Evolutionary conservation across 1,140 invertebrate genomes (phyloP).

Genomic region (Ridgeia piscesae): DNA sequence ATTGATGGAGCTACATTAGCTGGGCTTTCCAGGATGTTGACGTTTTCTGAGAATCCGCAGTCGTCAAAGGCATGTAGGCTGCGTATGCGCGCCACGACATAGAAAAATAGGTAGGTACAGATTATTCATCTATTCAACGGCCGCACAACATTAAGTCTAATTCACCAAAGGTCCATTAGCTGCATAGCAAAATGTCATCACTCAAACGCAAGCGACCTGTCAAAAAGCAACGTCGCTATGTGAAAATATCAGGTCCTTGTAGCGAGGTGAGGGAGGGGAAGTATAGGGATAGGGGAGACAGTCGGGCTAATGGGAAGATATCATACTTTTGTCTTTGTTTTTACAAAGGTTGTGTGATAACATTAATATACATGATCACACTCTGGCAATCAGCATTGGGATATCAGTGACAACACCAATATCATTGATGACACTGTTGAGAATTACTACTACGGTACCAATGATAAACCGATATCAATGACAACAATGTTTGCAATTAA

Average conservation of each 20-base stretch:
- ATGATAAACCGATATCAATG: not conserved
- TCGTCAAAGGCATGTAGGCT: not conserved
- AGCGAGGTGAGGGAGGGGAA: not conserved
- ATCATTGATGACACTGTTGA: not conserved
- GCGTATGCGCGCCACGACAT: not conserved
- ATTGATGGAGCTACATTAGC: not conserved
- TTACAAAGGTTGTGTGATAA: not conserved
- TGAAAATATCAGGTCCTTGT: not conserved
- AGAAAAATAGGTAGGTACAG: not conserved
- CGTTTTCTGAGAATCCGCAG: not conserved
- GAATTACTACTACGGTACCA: not conserved
- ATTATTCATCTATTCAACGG: not conserved
- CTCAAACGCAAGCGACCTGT: not conserved
- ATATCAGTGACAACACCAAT: not conserved
- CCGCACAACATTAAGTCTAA: not conserved
- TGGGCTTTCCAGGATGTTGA: not conserved
- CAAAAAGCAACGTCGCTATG: not conserved
- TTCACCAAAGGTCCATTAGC: not conserved
- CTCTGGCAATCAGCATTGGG: not conserved
- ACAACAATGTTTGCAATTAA: not conserved
- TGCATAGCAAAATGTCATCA: not conserved
- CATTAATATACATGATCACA: not conserved
- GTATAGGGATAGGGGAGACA: not conserved
- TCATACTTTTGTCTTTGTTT: not conserved
- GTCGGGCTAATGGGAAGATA: not conserved